Evolutionary conservation across 2,797 vertebrate species (phyloP).

Genomic region (Dromococcyx pavoninus): DNA sequence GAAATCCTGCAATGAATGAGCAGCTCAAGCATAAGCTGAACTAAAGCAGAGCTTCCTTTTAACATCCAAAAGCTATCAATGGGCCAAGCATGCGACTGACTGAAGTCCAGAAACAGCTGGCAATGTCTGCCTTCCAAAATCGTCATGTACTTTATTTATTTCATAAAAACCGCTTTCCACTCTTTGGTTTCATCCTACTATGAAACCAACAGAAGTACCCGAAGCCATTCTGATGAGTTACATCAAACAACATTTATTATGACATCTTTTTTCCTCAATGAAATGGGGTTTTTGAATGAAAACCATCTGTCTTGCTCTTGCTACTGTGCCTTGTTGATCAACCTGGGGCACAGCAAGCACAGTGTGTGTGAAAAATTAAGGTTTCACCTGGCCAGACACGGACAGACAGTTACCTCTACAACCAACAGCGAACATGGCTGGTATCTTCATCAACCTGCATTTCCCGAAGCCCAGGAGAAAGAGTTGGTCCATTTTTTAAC

Average conservation of each 20-base stretch:
- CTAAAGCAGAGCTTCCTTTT: conserved; percentile 9
- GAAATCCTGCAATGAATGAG: conserved; percentile 11
- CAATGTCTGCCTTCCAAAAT: neutral
- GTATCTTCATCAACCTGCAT: neutral
- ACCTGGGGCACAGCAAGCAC: neutral
- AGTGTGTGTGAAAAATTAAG: fast-evolving
- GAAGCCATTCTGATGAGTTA: neutral
- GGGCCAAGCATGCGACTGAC: neutral
- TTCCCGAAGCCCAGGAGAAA: neutral
- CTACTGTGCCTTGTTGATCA: neutral
- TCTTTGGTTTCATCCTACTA: neutral
- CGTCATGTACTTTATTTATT: neutral
- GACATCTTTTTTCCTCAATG: neutral
- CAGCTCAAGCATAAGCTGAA: conserved; percentile 6
- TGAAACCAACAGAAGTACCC: neutral
- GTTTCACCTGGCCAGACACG: neutral
- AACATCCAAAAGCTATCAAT: neutral
- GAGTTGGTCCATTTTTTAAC: neutral
- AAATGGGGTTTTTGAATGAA: neutral
- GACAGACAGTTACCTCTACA: neutral
- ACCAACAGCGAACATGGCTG: neutral
- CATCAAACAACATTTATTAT: neutral
- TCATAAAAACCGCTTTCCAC: neutral
- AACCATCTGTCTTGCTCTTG: neutral
- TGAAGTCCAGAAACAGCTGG: neutral